phyloP scores from a whole-genome alignment of 2,797 vertebrate species.

The Poeciliopsis infans region DNA sequence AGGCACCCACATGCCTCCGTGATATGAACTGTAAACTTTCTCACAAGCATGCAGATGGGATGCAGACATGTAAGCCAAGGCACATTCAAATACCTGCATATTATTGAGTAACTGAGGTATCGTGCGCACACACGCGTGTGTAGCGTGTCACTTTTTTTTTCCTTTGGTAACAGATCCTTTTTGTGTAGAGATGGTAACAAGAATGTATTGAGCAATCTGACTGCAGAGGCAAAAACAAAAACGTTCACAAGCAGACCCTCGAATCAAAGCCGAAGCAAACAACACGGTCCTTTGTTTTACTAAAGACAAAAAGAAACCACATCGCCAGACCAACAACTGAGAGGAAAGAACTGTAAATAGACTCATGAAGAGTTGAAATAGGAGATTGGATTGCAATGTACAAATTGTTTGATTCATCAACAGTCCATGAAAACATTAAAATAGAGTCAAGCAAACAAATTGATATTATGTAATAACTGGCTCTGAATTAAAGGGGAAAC shows the following conservation, averaged over 20 bases:
- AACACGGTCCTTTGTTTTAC: conserved; percentile 60
- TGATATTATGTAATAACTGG: not conserved
- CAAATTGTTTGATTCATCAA: conserved; percentile 46
- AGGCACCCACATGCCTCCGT: conserved; percentile 21
- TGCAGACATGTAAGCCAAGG: conserved; percentile 21
- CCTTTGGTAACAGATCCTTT: conserved; percentile 12
- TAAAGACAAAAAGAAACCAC: conserved; percentile 37
- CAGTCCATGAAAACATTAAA: conserved; percentile 39
- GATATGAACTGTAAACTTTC: conserved; percentile 24
- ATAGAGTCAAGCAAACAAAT: conserved; percentile 21
- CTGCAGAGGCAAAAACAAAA: conserved; percentile 18
- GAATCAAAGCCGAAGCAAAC: conserved; percentile 55
- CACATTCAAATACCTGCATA: conserved; percentile 6
- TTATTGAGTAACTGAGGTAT: not conserved
- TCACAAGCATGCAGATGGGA: conserved; percentile 27
- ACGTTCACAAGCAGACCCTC: conserved; percentile 35
- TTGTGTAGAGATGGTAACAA: conserved; percentile 47
- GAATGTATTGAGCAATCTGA: conserved; percentile 55
- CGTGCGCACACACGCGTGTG: not conserved
- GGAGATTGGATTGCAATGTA: conserved; percentile 22
- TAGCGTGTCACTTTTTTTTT: conserved; percentile 11
- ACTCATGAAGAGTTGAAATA: conserved; percentile 42
- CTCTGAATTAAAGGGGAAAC: not conserved
- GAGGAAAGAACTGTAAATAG: conserved; percentile 53
- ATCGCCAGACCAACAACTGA: conserved; percentile 36